Conservation (phyloP, 2,797 vertebrate genomes). For the Echiichthys vipera region DNA sequence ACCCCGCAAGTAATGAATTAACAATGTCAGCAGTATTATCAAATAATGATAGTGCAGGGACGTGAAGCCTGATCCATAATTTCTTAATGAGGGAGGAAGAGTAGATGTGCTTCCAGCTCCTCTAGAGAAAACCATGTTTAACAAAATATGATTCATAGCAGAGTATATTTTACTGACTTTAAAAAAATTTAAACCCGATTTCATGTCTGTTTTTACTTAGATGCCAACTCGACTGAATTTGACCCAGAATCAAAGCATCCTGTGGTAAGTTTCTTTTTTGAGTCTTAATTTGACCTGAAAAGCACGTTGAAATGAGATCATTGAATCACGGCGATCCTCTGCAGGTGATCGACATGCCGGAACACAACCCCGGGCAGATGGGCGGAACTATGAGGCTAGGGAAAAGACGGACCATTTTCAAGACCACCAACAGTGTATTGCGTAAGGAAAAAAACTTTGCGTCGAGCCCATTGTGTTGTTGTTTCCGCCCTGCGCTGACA, state of each 20-base stretch:
- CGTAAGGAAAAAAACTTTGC: constrained; percentile 77
- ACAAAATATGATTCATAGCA: no score
- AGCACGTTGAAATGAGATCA: background rate
- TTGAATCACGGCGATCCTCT: background rate
- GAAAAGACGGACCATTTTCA: constrained; percentile 93
- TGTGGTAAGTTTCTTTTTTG: constrained; percentile 84
- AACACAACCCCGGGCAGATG: constrained; percentile 96
- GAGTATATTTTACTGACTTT: no score
- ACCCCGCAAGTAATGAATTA: no score
- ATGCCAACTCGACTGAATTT: constrained; percentile 96
- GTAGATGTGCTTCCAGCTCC: no score
- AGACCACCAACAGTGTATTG: constrained; percentile 87
- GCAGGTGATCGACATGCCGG: constrained; percentile 96
- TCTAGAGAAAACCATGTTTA: no score
- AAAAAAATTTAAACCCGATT: no score
- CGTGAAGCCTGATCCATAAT: no score
- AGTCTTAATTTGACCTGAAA: background rate
- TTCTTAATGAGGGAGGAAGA: no score
- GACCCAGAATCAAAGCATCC: constrained; percentile 90
- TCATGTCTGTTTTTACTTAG: constrained; percentile 67
- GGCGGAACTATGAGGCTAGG: constrained; percentile 96
- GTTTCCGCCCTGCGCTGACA: background rate
- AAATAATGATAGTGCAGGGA: no score
- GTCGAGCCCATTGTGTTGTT: no score
- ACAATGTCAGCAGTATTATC: no score